Evolutionary conservation across 2,797 vertebrate genomes (phyloP).

Genomic region (Scomberomorus guttatus): DNA sequence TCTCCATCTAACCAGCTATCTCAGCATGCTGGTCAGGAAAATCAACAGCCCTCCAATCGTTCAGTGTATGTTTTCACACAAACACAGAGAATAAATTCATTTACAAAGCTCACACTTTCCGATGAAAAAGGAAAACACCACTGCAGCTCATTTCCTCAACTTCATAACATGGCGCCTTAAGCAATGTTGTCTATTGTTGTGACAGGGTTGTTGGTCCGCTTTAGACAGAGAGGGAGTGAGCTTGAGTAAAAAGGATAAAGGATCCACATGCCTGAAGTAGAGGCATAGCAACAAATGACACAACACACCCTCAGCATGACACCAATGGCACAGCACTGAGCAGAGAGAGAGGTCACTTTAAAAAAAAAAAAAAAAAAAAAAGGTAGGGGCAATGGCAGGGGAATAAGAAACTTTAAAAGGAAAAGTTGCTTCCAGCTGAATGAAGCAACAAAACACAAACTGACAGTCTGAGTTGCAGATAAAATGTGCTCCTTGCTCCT

Average conservation of each 20-base stretch:
- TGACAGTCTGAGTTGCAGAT: slow-evolving; percentile 23
- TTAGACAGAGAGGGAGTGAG: slow-evolving; percentile 62
- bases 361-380: slow-evolving; percentile 16
- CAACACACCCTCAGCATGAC: slow-evolving; percentile 75
- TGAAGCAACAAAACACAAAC: slow-evolving; percentile 40
- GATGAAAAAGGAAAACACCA: slow-evolving; percentile 19
- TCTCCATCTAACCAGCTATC: slow-evolving; percentile 41
- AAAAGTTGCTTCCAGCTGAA: slow-evolving; percentile 49
- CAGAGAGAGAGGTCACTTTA: slow-evolving; percentile 59
- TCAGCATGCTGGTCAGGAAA: slow-evolving; percentile 50
- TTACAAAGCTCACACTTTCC: slow-evolving; percentile 16
- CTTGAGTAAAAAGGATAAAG: slow-evolving; percentile 58
- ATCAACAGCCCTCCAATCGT: slow-evolving; percentile 8
- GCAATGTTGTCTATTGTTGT: slow-evolving; percentile 57
- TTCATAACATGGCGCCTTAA: slow-evolving; percentile 39
- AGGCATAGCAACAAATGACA: slow-evolving; percentile 82
- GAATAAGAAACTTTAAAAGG: slow-evolving; percentile 39
- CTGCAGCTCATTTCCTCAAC: slow-evolving; percentile 13
- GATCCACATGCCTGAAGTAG: slow-evolving; percentile 75
- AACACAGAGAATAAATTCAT: slow-evolving; percentile 26
- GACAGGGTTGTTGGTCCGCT: slow-evolving; percentile 55
- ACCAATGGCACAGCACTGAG: slow-evolving; percentile 63
- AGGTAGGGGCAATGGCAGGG: slow-evolving; percentile 14
- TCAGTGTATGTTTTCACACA: slow-evolving; percentile 17
- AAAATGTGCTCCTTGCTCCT: background rate